A percentile compares a stretch with the other conserved stretches of the same genome.
Conservation (phyloP, 2,113 vertebrate genomes). For the Thunnus thynnus region DNA sequence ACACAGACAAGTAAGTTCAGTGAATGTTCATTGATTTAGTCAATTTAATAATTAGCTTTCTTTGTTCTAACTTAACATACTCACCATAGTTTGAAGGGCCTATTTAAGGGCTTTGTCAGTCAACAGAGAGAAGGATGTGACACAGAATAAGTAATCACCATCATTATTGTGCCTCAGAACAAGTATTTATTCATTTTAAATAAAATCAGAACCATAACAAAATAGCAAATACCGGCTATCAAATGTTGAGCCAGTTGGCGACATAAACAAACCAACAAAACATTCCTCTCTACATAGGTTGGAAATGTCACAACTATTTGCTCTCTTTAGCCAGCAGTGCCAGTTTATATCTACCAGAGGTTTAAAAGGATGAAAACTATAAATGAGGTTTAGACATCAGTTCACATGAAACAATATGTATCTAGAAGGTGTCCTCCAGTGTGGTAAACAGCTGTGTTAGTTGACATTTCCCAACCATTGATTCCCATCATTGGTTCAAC, state of each 20-base stretch:
- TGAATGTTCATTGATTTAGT: too few species aligned
- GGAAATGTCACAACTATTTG: constrained; percentile 45
- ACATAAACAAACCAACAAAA: constrained; percentile 20
- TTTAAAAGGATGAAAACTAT: constrained; percentile 17
- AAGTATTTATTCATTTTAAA: neutral
- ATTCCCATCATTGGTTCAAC: constrained; percentile 80
- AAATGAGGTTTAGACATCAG: constrained; percentile 30
- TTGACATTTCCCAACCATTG: constrained; percentile 81
- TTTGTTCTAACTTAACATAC: too few species aligned
- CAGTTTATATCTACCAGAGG: constrained; percentile 10
- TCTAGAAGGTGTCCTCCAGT: constrained; percentile 35
- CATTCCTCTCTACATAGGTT: neutral
- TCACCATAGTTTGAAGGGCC: too few species aligned
- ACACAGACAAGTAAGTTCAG: too few species aligned
- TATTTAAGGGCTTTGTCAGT: too few species aligned
- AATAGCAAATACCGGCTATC: neutral
- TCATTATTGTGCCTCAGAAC: constrained; percentile 8
- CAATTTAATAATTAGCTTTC: too few species aligned
- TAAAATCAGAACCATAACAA: constrained; percentile 1
- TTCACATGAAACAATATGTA: constrained; percentile 48
- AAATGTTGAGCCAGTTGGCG: neutral
- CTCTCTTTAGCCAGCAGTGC: neutral
- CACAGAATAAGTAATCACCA: neutral
- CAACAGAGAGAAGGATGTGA: too few species aligned
- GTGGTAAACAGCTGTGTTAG: constrained; percentile 66